Evolutionary conservation across 2,888 invertebrate species (phyloP).

Genomic region (Leptinotarsa juncta): DNA sequence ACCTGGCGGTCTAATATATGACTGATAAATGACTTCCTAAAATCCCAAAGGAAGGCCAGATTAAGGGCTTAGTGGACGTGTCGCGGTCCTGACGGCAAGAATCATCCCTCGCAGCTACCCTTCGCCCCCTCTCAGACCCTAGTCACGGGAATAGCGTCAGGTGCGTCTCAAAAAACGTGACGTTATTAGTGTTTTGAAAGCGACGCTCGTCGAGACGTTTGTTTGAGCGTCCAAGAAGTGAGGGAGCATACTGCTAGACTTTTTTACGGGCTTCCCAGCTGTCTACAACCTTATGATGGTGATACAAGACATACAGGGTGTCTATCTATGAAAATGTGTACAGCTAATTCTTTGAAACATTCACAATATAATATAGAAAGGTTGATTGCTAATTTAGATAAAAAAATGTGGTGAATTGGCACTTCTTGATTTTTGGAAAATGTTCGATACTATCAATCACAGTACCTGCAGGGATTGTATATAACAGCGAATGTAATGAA

Average conservation of each 20-base stretch:
- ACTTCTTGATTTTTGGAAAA: too few species aligned
- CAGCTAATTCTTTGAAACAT: too few species aligned
- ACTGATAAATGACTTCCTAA: constrained; percentile 67
- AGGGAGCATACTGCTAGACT: neutral
- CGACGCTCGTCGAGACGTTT: constrained; percentile 14
- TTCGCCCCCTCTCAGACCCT: constrained; percentile 48
- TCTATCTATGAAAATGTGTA: too few species aligned
- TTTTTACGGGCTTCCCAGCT: neutral
- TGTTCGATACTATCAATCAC: too few species aligned
- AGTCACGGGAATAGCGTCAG: constrained; percentile 55
- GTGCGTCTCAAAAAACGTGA: constrained; percentile 60
- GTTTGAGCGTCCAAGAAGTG: neutral
- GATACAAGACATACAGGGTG: neutral
- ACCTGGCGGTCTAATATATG: constrained; percentile 64
- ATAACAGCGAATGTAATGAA: too few species aligned
- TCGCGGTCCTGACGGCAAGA: constrained; percentile 52
- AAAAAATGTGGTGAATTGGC: too few species aligned
- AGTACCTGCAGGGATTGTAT: too few species aligned
- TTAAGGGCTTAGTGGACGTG: constrained; percentile 65
- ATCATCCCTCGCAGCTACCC: constrained; percentile 53
- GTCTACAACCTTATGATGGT: neutral
- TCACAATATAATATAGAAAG: too few species aligned
- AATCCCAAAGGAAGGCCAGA: constrained; percentile 65
- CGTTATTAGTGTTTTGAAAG: constrained; percentile 58
- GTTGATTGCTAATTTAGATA: too few species aligned